A percentile compares a stretch with the other conserved stretches of the same genome.
Evolutionary conservation across 2,113 vertebrate species (phyloP).

Genomic region (Caloenas nicobarica): DNA sequence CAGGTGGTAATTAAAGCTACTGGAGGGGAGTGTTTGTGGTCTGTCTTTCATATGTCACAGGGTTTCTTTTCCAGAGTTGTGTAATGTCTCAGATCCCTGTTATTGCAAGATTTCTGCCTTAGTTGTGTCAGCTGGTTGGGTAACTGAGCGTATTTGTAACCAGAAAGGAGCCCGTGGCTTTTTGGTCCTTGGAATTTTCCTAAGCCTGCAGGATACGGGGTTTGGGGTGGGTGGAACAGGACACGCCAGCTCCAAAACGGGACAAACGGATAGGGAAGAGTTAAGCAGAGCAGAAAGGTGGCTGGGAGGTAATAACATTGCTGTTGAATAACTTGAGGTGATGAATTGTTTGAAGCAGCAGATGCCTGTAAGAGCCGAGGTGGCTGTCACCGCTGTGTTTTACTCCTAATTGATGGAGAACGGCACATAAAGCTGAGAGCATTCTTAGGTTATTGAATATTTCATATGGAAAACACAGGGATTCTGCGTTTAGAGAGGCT

Average conservation of each 20-base stretch:
- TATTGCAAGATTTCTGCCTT: background rate
- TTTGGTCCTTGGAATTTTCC: background rate
- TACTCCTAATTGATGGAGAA: conserved; percentile 27
- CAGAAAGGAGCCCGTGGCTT: background rate
- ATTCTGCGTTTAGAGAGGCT: background rate
- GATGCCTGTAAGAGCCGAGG: conserved; percentile 9
- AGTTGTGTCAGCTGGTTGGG: background rate
- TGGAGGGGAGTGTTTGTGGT: background rate
- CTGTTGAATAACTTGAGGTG: background rate
- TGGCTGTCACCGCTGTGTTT: background rate
- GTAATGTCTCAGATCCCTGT: background rate
- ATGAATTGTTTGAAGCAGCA: background rate
- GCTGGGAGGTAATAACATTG: background rate
- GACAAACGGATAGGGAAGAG: background rate
- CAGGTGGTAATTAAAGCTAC: conserved; percentile 73
- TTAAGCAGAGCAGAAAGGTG: background rate
- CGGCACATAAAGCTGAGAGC: background rate
- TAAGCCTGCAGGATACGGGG: fast-evolving
- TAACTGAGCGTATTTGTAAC: background rate
- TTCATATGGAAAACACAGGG: background rate
- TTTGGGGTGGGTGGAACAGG: background rate
- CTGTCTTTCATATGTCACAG: background rate
- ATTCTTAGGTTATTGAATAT: conserved; percentile 6
- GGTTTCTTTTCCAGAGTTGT: background rate
- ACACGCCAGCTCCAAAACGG: background rate